Evolutionary conservation across 2,888 invertebrate genomes (phyloP).

Genomic region (Callyntrura guangdongensis): DNA sequence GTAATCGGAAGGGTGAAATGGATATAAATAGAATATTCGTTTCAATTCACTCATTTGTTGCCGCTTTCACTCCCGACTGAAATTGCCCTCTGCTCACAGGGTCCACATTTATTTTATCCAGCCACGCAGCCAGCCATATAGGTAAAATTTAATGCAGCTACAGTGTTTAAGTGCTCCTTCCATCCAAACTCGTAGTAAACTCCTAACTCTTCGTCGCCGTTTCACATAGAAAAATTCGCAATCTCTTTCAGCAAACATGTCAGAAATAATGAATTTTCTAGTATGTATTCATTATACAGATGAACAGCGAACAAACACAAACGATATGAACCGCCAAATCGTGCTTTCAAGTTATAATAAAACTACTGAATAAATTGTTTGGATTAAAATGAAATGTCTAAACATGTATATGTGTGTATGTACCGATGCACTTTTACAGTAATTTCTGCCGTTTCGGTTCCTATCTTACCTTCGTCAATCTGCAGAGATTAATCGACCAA

Average conservation of each 20-base stretch:
- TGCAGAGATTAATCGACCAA: too few species aligned
- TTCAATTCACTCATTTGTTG: constrained; percentile 46
- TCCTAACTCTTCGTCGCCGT: not conserved
- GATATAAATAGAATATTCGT: constrained; percentile 25
- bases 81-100: not conserved
- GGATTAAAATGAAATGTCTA: too few species aligned
- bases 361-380: too few species aligned
- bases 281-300: not conserved
- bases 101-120: constrained; percentile 26
- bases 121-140: constrained; percentile 4
- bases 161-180: not conserved
- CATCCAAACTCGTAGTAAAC: not conserved
- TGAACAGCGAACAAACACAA: too few species aligned
- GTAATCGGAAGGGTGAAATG: not conserved
- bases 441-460: too few species aligned
- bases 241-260: not conserved
- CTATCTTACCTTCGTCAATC: too few species aligned
- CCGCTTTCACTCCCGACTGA: constrained; percentile 31
- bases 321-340: too few species aligned
- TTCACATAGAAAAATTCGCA: not conserved
- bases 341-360: too few species aligned
- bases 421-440: too few species aligned
- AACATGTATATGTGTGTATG: too few species aligned
- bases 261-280: constrained; percentile 14
- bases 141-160: constrained; percentile 28